Evolutionary conservation across 2,113 vertebrate genomes (phyloP).

Genomic region (Corythornis madagascariensis): DNA sequence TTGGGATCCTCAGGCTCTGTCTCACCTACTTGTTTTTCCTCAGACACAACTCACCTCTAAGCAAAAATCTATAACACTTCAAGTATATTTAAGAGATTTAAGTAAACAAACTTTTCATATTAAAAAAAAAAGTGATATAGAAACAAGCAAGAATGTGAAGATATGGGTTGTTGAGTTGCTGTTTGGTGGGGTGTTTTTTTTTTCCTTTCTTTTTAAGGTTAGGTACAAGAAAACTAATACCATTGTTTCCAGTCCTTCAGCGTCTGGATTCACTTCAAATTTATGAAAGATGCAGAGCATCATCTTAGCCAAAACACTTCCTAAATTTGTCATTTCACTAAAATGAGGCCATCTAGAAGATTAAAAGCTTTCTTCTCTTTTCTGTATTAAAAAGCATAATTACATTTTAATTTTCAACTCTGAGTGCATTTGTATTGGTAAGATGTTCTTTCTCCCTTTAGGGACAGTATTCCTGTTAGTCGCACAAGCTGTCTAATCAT

Average conservation of each 20-base stretch:
- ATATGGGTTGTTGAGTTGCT: background rate
- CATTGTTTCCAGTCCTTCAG: slow-evolving; percentile 20
- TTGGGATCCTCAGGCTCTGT: background rate
- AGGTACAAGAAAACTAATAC: slow-evolving; percentile 14
- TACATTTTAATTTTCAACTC: slow-evolving; percentile 75
- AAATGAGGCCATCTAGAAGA: slow-evolving; percentile 67
- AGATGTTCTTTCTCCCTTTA: slow-evolving; percentile 69
- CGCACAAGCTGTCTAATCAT: slow-evolving; percentile 69
- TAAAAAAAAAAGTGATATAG: slow-evolving; percentile 10
- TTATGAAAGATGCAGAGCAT: slow-evolving; percentile 29
- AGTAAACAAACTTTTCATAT: slow-evolving; percentile 7
- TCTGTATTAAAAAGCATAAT: slow-evolving; percentile 63
- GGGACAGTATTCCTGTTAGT: slow-evolving; percentile 76
- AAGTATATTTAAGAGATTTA: slow-evolving; percentile 28
- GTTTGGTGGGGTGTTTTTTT: background rate
- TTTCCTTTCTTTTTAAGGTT: background rate
- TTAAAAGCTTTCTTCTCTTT: slow-evolving; percentile 55
- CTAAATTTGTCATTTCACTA: slow-evolving; percentile 61
- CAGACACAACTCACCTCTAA: background rate
- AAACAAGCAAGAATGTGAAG: background rate
- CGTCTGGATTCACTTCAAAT: slow-evolving; percentile 48
- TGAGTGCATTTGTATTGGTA: slow-evolving; percentile 65
- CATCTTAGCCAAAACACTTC: slow-evolving; percentile 60
- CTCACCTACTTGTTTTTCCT: background rate
- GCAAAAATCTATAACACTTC: slow-evolving; percentile 3